Percentiles rank a stretch among this genome's conserved stretches.
Conservation (phyloP, 2,797 vertebrate species). For the Ambastaia sidthimunki region DNA sequence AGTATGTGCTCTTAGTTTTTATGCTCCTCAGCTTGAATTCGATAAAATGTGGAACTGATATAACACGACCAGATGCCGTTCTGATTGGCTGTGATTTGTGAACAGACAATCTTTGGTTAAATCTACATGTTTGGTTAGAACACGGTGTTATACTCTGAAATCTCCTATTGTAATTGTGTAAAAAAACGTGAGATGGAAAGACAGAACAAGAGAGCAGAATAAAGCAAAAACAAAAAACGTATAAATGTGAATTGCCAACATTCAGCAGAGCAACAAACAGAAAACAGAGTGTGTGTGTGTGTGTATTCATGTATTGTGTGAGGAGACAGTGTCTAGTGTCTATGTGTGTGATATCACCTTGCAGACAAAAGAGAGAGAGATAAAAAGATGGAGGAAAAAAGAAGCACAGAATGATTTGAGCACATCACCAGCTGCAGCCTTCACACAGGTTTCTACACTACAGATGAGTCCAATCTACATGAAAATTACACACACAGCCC, state of each 20-base stretch:
- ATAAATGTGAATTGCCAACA: not conserved
- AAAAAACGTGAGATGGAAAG: not conserved
- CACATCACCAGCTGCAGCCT: slow-evolving; percentile 42
- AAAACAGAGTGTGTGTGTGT: not conserved
- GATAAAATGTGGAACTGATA: too few species aligned
- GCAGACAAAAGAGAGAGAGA: slow-evolving; percentile 39
- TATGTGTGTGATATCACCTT: slow-evolving; percentile 12
- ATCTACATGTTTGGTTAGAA: not conserved
- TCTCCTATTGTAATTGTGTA: not conserved
- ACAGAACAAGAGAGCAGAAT: not conserved
- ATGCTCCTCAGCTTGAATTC: too few species aligned
- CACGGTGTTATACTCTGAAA: not conserved
- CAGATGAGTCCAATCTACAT: slow-evolving; percentile 51
- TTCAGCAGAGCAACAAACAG: slow-evolving; percentile 10
- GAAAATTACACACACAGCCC: slow-evolving; percentile 44
- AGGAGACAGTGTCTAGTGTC: slow-evolving; percentile 16
- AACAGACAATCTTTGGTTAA: not conserved
- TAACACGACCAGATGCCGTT: not conserved
- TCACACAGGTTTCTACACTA: not conserved
- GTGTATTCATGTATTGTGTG: slow-evolving; percentile 1
- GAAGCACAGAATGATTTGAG: slow-evolving; percentile 22
- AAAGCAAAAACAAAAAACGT: not conserved
- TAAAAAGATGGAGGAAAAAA: slow-evolving; percentile 41
- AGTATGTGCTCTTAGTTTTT: too few species aligned
- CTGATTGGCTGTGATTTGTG: not conserved